Percentiles rank a stretch among this genome's conserved stretches.
phyloP scores from a whole-genome alignment of 1,140 invertebrate species.

The Anastrepha obliqua region DNA sequence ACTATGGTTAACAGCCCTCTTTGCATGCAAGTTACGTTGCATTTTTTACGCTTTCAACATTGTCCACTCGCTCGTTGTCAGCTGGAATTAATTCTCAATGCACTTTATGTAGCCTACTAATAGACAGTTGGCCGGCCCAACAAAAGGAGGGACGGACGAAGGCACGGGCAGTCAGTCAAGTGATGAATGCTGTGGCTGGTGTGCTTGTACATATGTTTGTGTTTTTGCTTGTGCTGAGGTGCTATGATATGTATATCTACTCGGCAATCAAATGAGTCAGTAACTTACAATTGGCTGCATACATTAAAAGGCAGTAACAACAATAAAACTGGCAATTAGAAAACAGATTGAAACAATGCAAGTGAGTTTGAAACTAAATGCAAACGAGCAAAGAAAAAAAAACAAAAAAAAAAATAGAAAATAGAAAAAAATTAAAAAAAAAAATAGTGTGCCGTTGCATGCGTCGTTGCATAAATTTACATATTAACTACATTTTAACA shows the following conservation, averaged over 20 bases:
- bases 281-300: constrained; percentile 16
- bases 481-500: background rate
- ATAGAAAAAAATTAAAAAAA: background rate
- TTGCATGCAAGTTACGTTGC: background rate
- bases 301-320: background rate
- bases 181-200: background rate
- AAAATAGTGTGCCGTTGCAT: constrained; percentile 2
- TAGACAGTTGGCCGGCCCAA: background rate
- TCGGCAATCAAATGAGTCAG: constrained; percentile 1
- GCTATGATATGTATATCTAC: background rate
- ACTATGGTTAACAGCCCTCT: background rate
- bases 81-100: background rate
- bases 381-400: background rate
- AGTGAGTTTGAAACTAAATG: background rate
- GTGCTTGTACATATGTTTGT: background rate
- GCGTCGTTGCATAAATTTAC: constrained; percentile 39
- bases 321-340: constrained; percentile 30
- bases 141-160: background rate
- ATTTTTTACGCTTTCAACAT: background rate
- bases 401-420: background rate
- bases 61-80: constrained; percentile 19
- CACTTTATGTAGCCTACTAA: background rate
- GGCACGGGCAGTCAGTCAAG: background rate
- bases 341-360: constrained; percentile 27
- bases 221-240: background rate